Evolutionary conservation across 2,888 invertebrate species (phyloP).

Genomic region (Oscheius sp.): DNA sequence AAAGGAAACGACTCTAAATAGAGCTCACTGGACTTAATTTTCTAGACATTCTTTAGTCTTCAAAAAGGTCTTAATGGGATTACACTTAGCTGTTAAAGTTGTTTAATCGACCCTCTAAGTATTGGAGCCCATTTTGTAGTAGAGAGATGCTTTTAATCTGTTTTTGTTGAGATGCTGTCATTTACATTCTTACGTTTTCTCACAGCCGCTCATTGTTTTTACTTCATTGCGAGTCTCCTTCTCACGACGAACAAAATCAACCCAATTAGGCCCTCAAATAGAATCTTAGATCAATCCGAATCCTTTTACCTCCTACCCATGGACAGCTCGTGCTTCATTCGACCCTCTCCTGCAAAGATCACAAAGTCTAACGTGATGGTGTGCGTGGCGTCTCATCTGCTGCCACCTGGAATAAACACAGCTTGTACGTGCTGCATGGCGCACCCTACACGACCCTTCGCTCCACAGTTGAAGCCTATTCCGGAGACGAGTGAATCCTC

Average conservation of each 20-base stretch:
- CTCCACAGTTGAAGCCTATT: slow-evolving; percentile 22
- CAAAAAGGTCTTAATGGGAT: too few species aligned
- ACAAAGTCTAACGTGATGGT: slow-evolving; percentile 25
- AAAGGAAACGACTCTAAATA: too few species aligned
- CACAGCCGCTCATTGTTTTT: slow-evolving; percentile 14
- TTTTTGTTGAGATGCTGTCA: slow-evolving; percentile 14
- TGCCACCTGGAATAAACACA: slow-evolving; percentile 28
- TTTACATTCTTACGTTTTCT: neutral
- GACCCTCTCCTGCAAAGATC: slow-evolving; percentile 3
- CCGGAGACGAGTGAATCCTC: slow-evolving; percentile 22
- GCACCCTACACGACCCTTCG: slow-evolving; percentile 24
- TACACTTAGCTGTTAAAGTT: too few species aligned
- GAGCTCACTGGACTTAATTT: too few species aligned
- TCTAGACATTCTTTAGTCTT: too few species aligned
- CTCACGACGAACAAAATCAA: slow-evolving; percentile 13
- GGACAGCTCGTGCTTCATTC: neutral
- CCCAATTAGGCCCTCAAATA: slow-evolving; percentile 13
- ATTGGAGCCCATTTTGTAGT: too few species aligned
- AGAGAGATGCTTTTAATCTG: too few species aligned
- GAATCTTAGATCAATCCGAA: slow-evolving; percentile 21
- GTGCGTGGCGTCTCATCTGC: slow-evolving; percentile 19
- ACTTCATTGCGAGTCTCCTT: slow-evolving; percentile 1
- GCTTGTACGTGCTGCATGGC: slow-evolving; percentile 24
- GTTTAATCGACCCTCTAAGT: too few species aligned
- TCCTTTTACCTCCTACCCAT: slow-evolving; percentile 15